Conservation (phyloP, 2,888 invertebrate species). For the Abrostola tripartita region DNA sequence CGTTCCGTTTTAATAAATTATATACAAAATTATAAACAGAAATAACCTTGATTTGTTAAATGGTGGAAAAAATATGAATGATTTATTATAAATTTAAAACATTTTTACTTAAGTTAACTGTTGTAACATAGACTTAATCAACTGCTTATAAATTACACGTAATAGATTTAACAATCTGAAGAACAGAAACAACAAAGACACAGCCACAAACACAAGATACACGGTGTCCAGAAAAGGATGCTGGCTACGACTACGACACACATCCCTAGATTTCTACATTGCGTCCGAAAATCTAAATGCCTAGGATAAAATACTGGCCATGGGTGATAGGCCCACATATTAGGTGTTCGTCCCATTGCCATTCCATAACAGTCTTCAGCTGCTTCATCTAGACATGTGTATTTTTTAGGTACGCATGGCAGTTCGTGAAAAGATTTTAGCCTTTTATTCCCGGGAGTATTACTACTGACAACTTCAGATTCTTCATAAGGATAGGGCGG, state of each 20-base stretch:
- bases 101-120: too few species aligned
- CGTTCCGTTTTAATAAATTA: too few species aligned
- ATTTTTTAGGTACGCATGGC: neutral
- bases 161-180: slow-evolving; percentile 52
- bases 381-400: slow-evolving; percentile 42
- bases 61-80: too few species aligned
- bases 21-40: too few species aligned
- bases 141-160: neutral
- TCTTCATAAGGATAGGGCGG: slow-evolving; percentile 1
- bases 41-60: too few species aligned
- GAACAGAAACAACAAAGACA: slow-evolving; percentile 66
- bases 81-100: too few species aligned
- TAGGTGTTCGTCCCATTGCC: slow-evolving; percentile 62
- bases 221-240: slow-evolving; percentile 67
- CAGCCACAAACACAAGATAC: slow-evolving; percentile 63
- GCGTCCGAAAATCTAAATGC: slow-evolving; percentile 44
- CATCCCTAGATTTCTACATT: slow-evolving; percentile 49
- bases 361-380: slow-evolving; percentile 65
- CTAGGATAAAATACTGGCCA: slow-evolving; percentile 62
- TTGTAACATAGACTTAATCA: too few species aligned
- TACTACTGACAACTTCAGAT: neutral
- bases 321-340: slow-evolving; percentile 58
- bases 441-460: neutral
- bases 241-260: slow-evolving; percentile 55
- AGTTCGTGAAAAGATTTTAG: neutral